Evolutionary conservation across 2,888 invertebrate genomes (phyloP), one percentile per base, ranked within the genome.

Genomic region (Diarsia dahlii): DNA sequence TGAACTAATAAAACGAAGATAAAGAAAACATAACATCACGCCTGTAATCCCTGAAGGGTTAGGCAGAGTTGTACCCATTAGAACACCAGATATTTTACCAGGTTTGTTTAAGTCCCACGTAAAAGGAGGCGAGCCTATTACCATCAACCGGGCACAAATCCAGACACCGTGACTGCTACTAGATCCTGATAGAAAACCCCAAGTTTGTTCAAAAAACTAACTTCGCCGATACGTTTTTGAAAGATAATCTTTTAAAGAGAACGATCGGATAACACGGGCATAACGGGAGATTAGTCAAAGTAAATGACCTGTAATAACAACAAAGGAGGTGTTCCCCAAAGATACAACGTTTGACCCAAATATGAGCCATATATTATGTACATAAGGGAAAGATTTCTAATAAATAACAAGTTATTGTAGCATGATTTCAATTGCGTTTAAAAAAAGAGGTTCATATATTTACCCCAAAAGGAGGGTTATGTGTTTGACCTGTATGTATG

Each of bases 251-350:
- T 56, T 13, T 5, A 4, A 3, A 60, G 39, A 52, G 76, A 68
- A 68, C 23, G n/a, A 39, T 23, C n/a, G 18, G 45, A 23, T 39
- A 52, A 64, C 70, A 45, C 46, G 18, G 45, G 20, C 66, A 18
- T 63, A 64, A 65, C 65, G 52, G 52, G 23, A 71, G 76, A 74
- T 79, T 63, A 79, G 62, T 79, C 86, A 74, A 71, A 86, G 76
- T 67, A 72, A 82, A 85, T 76, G 82, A 63, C 71, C 70, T 68
- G 76, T 69, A 45, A 74, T 85, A 71, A 79, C 62, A 72, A 64
- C 64, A 71, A 46, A 74, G 62, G 48, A 58, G 52, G n/a, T 28
- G 28, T 77, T 52, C 54, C 28, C 20, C 56, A 23, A 69, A 65
- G 23, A 71, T 62, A 71, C 10, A 45, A 56, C 2, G 58, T 69